These are phyloP conservation scores for Bhutanitis thaidina DNA, from an alignment of 2,888 invertebrate genomes.

Conservation along the genomic window DNA sequence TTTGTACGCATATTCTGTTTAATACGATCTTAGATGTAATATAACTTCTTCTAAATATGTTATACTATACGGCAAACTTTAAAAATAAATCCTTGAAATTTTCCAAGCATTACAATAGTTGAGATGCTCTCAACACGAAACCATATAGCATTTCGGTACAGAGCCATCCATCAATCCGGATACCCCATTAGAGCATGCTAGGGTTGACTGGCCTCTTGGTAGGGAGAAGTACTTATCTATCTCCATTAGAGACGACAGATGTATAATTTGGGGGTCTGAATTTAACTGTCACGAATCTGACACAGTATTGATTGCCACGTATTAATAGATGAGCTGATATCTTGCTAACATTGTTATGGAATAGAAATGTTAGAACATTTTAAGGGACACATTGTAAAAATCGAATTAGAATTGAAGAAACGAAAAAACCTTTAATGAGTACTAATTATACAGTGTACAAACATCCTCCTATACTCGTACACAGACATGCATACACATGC, in stretches of 20 bases:
- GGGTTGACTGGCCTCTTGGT: conserved; percentile 10
- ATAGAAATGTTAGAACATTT: not conserved
- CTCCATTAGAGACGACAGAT: conserved; percentile 11
- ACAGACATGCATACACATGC: no score
- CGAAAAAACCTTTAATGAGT: no score
- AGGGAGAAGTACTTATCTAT: conserved; percentile 10
- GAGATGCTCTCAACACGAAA: not conserved
- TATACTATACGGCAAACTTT: no score
- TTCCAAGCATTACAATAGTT: not conserved
- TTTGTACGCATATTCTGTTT: no score
- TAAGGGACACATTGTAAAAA: not conserved
- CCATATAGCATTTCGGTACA: not conserved
- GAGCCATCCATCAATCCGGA: conserved; percentile 1
- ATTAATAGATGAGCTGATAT: conserved; percentile 1
- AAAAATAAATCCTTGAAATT: no score
- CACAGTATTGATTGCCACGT: not conserved
- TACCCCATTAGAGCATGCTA: not conserved
- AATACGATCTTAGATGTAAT: no score
- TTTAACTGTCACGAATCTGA: conserved; percentile 4
- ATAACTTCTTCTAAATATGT: no score
- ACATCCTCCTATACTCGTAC: no score
- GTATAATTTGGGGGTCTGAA: conserved; percentile 12
- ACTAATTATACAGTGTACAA: no score
- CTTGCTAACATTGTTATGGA: conserved; percentile 1
- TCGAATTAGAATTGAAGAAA: no score